Evolutionary conservation across 2,113 vertebrate species (phyloP).

Genomic region (Hemichromis elongatus): DNA sequence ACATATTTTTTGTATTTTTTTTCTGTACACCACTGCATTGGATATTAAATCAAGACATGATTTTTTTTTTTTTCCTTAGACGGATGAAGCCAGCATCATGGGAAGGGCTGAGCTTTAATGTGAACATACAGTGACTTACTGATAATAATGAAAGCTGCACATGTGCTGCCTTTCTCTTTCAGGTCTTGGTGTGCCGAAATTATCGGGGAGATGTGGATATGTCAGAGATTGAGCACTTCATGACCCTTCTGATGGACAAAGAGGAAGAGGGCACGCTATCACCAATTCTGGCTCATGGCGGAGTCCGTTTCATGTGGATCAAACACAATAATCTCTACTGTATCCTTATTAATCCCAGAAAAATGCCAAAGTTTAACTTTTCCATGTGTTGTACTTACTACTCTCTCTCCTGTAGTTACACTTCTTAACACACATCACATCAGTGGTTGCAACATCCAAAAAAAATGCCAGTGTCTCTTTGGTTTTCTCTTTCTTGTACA

Average conservation of each 20-base stretch:
- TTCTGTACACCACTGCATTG: too few relatives aligned
- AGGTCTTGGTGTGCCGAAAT: constrained; percentile 97
- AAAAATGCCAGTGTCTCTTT: constrained; percentile 95
- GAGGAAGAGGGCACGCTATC: constrained; percentile 94
- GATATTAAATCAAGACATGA: too few relatives aligned
- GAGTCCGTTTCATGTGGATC: constrained; percentile 99
- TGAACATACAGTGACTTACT: background rate
- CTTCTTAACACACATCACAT: constrained; percentile 62
- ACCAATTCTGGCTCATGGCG: constrained; percentile 92
- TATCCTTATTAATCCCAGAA: constrained; percentile 75
- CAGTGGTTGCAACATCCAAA: constrained; percentile 98
- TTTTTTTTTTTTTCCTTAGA: too few relatives aligned
- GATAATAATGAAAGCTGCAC: background rate
- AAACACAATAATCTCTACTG: constrained; percentile 98
- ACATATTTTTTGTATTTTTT: background rate
- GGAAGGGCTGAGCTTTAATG: background rate
- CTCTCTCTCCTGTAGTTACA: background rate
- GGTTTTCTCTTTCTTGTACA: constrained; percentile 97
- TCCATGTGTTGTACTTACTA: background rate
- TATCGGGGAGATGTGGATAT: constrained; percentile 98
- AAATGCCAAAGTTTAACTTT: background rate
- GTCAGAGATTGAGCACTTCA: constrained; percentile 98
- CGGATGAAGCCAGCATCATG: too few relatives aligned
- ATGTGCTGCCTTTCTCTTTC: background rate
- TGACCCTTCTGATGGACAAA: constrained; percentile 98